These are phyloP conservation scores for Drosophila bocki DNA, from an alignment of 1,140 invertebrate genomes.

Conservation along the genomic window DNA sequence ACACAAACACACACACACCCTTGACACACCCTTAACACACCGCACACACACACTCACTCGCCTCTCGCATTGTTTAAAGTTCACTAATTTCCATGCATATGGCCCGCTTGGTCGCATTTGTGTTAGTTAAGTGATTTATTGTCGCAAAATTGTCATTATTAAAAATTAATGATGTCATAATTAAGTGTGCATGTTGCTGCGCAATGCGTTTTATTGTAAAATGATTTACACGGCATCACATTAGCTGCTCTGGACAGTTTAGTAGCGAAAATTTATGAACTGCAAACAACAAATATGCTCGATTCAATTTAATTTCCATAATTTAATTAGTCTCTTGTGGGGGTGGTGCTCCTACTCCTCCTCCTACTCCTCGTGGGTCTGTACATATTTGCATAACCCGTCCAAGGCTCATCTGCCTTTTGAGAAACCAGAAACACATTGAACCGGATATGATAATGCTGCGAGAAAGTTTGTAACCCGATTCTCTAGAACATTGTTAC, in stretches of 20 bases:
- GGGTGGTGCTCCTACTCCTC: no score
- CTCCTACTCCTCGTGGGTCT: no score
- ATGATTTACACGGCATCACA: slow-evolving; percentile 66
- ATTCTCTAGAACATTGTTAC: neutral
- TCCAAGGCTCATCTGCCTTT: slow-evolving; percentile 31
- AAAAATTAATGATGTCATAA: slow-evolving; percentile 83
- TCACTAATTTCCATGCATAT: slow-evolving; percentile 71
- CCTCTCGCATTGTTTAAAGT: slow-evolving; percentile 63
- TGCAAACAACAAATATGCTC: slow-evolving; percentile 71
- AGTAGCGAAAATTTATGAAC: slow-evolving; percentile 70
- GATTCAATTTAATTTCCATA: slow-evolving; percentile 76
- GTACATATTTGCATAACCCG: slow-evolving; percentile 30
- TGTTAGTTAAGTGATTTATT: slow-evolving; percentile 82
- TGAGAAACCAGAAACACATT: neutral
- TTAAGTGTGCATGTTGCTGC: slow-evolving; percentile 60
- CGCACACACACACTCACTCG: neutral
- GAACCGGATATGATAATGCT: slow-evolving; percentile 40
- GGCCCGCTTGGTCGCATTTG: slow-evolving; percentile 44
- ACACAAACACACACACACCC: slow-evolving; percentile 11
- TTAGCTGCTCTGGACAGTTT: slow-evolving; percentile 60
- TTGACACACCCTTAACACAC: slow-evolving; percentile 2
- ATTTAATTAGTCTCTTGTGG: slow-evolving; percentile 67
- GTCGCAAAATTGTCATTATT: slow-evolving; percentile 82
- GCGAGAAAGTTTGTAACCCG: slow-evolving; percentile 1
- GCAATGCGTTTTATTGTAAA: slow-evolving; percentile 74